phyloP scores from a whole-genome alignment of 2,888 invertebrate genomes.

The Linnaemya vulpina region DNA sequence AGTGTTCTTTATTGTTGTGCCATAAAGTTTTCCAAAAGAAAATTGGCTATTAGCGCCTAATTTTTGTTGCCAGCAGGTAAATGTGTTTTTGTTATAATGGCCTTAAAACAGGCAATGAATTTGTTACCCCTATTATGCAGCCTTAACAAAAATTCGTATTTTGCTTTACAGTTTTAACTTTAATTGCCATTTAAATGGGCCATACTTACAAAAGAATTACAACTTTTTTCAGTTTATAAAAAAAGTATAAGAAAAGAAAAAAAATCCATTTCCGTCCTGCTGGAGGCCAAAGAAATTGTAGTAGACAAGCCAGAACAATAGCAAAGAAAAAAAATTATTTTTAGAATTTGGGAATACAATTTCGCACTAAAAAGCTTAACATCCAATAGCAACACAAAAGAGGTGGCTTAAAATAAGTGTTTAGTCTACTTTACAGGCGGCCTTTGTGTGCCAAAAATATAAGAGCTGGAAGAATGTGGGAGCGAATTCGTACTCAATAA shows the following conservation, averaged over 20 bases:
- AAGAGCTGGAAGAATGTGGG: conserved; percentile 17
- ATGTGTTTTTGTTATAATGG: conserved; percentile 8
- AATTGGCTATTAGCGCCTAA: conserved; percentile 69
- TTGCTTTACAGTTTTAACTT: conserved; percentile 51
- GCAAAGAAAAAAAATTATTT: not conserved
- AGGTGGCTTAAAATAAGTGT: conserved; percentile 10
- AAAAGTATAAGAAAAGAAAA: too few species aligned
- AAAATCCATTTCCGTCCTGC: not conserved
- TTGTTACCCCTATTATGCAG: conserved; percentile 43
- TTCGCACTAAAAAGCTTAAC: conserved; percentile 28
- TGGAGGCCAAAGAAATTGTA: conserved; percentile 60
- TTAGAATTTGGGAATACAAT: conserved; percentile 40
- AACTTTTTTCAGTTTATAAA: conserved; percentile 19
- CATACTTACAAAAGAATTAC: conserved; percentile 68
- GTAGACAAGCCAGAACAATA: conserved; percentile 16
- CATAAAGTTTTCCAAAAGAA: conserved; percentile 50
- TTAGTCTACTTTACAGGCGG: conserved; percentile 1
- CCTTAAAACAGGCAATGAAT: conserved; percentile 63
- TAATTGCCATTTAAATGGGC: conserved; percentile 70
- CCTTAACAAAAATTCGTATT: conserved; percentile 42
- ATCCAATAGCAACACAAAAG: not conserved
- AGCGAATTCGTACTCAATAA: conserved; percentile 51
- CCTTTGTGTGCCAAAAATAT: conserved; percentile 44
- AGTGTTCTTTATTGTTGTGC: conserved; percentile 20
- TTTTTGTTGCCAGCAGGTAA: conserved; percentile 62